phyloP scores from a whole-genome alignment of 2,888 invertebrate genomes.

The Marasmarcha lunaedactyla region DNA sequence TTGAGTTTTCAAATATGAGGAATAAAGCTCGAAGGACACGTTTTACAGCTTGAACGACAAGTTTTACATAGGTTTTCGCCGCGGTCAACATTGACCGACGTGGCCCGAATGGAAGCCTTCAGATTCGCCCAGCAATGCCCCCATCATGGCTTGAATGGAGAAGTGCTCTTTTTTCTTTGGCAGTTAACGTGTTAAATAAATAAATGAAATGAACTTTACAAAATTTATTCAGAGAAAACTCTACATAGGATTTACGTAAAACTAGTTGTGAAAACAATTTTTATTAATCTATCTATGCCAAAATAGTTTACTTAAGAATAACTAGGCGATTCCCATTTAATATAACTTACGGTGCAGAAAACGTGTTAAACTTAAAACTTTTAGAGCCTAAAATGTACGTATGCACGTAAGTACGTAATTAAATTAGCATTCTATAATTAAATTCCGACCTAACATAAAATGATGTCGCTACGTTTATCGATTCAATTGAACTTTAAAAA shows the following conservation, averaged over 20 bases:
- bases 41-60: too few species aligned
- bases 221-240: conserved; percentile 48
- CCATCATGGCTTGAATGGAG: too few species aligned
- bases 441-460: conserved; percentile 19
- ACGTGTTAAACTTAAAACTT: conserved; percentile 31
- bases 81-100: too few species aligned
- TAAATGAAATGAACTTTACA: conserved; percentile 46
- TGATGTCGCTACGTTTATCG: neutral
- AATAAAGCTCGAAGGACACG: too few species aligned
- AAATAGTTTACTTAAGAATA: conserved; percentile 31
- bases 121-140: too few species aligned
- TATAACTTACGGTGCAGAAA: conserved; percentile 28
- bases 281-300: conserved; percentile 30
- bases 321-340: conserved; percentile 29
- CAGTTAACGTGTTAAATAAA: too few species aligned
- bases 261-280: conserved; percentile 28
- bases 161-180: too few species aligned
- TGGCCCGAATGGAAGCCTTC: too few species aligned
- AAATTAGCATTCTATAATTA: conserved; percentile 23
- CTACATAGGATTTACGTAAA: conserved; percentile 46
- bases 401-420: neutral
- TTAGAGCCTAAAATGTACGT: conserved; percentile 36
- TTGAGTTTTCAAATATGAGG: too few species aligned
- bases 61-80: too few species aligned
- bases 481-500: conserved; percentile 20